Percentiles rank a stretch among this genome's conserved stretches.
These are phyloP conservation scores for Plutella xylostella DNA, from an alignment of 2,888 invertebrate genomes.

Conservation along the genomic window DNA sequence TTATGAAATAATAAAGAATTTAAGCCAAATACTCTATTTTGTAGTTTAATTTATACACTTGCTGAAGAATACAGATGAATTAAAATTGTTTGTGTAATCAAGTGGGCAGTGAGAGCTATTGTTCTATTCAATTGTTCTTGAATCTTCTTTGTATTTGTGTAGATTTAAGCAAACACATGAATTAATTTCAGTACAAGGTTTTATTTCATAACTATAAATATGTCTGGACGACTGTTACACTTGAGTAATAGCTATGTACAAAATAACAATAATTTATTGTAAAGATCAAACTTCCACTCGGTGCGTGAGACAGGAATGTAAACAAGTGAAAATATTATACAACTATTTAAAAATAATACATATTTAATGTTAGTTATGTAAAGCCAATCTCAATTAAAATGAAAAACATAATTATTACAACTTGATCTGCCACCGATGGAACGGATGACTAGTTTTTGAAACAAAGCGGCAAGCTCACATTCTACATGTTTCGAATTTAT, in stretches of 20 bases:
- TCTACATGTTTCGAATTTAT: too few relatives aligned
- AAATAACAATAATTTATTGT: slow-evolving; percentile 45
- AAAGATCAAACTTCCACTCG: neutral
- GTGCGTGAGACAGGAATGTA: slow-evolving; percentile 1
- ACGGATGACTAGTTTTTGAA: slow-evolving; percentile 60
- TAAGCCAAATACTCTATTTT: too few relatives aligned
- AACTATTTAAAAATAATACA: neutral
- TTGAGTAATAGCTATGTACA: slow-evolving; percentile 28
- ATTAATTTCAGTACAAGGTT: neutral
- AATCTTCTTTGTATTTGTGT: too few relatives aligned
- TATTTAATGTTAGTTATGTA: neutral
- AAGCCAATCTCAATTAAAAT: neutral
- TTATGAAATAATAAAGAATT: too few relatives aligned
- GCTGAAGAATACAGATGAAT: too few relatives aligned
- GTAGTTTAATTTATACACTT: too few relatives aligned
- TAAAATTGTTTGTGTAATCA: too few relatives aligned
- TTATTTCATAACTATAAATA: slow-evolving; percentile 18
- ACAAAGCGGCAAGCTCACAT: slow-evolving; percentile 43
- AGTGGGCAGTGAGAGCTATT: too few relatives aligned
- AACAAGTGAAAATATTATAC: slow-evolving; percentile 1
- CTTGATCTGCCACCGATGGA: slow-evolving; percentile 38
- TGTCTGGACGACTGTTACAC: slow-evolving; percentile 22
- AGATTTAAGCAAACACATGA: neutral
- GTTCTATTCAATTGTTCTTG: too few relatives aligned
- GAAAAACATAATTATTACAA: too few relatives aligned